Conservation (phyloP, 2,888 invertebrate species). For the Mesorhabditis belari region DNA sequence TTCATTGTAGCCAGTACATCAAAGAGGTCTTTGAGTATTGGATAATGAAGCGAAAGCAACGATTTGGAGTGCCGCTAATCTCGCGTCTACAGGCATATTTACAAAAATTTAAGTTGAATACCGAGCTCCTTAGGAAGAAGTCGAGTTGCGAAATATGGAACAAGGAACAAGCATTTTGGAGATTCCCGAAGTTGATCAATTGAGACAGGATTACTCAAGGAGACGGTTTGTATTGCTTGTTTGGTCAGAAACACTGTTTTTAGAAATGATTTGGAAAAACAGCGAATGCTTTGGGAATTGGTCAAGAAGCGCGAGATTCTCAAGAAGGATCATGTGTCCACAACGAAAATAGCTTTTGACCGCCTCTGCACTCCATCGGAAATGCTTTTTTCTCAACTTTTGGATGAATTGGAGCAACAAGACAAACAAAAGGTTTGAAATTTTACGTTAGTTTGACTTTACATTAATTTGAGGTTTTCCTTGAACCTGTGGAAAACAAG, state of each 20-base stretch:
- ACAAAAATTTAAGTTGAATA: not conserved
- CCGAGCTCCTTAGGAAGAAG: not conserved
- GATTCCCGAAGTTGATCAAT: not conserved
- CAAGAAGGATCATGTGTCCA: conserved; percentile 59
- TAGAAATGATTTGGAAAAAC: conserved; percentile 85
- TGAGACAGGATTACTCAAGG: no score
- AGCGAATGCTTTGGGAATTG: conserved; percentile 81
- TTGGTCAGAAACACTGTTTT: conserved; percentile 61
- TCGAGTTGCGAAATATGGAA: not conserved
- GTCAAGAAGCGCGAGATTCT: conserved; percentile 90
- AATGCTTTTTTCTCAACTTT: no score
- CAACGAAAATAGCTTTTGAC: not conserved
- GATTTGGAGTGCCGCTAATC: conserved; percentile 89
- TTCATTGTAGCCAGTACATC: conserved; percentile 56
- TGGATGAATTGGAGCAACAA: no score
- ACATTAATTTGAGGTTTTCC: conserved; percentile 23
- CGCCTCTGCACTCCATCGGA: not conserved
- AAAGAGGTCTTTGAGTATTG: conserved; percentile 87
- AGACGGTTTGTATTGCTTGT: no score
- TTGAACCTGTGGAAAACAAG: conserved; percentile 41
- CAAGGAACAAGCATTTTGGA: not conserved
- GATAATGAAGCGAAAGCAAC: conserved; percentile 86
- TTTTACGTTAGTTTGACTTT: no score
- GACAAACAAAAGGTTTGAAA: no score
- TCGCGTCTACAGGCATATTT: conserved; percentile 67